A percentile compares a stretch with the other conserved stretches of the same genome.
These are phyloP conservation scores for Pocota personata DNA, from an alignment of 2,888 invertebrate genomes.

Conservation along the genomic window DNA sequence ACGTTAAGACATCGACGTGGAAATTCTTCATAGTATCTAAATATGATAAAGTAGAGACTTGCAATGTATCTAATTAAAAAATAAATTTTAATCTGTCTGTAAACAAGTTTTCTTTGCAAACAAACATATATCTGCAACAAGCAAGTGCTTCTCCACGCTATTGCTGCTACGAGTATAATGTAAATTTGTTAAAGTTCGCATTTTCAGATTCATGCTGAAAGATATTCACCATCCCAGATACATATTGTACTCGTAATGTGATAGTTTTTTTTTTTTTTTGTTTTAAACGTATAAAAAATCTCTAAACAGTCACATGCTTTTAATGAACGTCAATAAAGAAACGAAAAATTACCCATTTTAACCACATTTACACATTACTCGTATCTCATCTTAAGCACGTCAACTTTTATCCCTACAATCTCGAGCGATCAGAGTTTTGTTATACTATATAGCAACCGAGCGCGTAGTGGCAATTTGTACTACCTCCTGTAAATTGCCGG, in stretches of 20 bases:
- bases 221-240: neutral
- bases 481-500: slow-evolving; percentile 1
- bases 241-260: neutral
- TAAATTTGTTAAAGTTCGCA: neutral
- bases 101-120: neutral
- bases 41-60: too few species aligned
- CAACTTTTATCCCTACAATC: neutral
- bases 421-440: neutral
- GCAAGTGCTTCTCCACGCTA: neutral
- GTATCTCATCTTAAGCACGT: slow-evolving; percentile 20
- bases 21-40: too few species aligned
- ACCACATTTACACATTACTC: slow-evolving; percentile 9
- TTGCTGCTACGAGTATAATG: neutral
- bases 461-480: neutral
- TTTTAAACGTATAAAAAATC: neutral
- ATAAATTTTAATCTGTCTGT: too few species aligned
- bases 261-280: neutral
- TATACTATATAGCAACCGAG: neutral
- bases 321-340: slow-evolving; percentile 20
- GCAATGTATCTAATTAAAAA: too few species aligned
- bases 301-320: neutral
- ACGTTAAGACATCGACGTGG: too few species aligned
- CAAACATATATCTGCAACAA: neutral
- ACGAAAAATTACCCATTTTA: slow-evolving; percentile 15
- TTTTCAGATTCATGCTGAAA: neutral